These are phyloP conservation scores for Synanceia verrucosa DNA, from an alignment of 2,797 vertebrate genomes.

Conservation along the genomic window DNA sequence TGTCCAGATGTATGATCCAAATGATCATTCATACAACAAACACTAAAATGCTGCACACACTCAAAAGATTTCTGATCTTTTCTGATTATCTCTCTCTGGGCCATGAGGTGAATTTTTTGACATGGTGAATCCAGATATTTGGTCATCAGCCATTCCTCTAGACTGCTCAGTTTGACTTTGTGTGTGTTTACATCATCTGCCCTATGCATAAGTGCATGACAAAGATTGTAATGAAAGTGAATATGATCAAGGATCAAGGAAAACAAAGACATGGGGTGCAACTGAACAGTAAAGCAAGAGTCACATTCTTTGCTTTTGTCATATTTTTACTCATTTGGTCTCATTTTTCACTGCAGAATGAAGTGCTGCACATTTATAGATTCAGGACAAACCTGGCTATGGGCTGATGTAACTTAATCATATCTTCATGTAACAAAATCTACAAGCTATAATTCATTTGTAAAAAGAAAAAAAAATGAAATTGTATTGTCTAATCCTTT, in stretches of 20 bases:
- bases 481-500: too few relatives aligned
- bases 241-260: background rate
- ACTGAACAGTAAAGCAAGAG: background rate
- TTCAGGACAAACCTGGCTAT: too few relatives aligned
- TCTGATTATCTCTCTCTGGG: background rate
- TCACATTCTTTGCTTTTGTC: background rate
- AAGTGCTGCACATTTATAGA: too few relatives aligned
- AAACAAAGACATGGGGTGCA: background rate
- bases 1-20: too few relatives aligned
- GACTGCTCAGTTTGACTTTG: background rate
- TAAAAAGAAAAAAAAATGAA: too few relatives aligned
- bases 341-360: too few relatives aligned
- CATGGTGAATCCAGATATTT: background rate
- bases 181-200: background rate
- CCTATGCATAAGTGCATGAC: background rate
- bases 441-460: too few relatives aligned
- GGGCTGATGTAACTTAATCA: too few relatives aligned
- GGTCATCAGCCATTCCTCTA: background rate
- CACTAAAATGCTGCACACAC: background rate
- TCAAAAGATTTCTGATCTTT: background rate
- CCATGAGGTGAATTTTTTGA: constrained; percentile 4
- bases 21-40: background rate
- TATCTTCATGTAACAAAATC: too few relatives aligned
- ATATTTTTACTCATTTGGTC: too few relatives aligned
- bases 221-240: background rate